Conservation (phyloP, 2,113 vertebrate species). For the Opisthocomus hoazin region DNA sequence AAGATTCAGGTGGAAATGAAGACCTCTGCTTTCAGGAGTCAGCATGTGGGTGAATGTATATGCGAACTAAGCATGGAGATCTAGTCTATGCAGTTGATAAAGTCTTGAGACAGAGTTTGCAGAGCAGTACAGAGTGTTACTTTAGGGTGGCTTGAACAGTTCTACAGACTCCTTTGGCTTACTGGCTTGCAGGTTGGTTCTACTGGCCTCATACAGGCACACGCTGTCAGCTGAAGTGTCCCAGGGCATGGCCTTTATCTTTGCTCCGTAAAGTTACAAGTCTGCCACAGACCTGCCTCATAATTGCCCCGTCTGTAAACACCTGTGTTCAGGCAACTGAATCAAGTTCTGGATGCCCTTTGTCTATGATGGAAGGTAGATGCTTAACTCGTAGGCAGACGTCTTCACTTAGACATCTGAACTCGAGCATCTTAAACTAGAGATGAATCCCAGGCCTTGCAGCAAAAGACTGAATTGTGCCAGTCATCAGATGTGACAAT, state of each 20-base stretch:
- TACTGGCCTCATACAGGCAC: background rate
- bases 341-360: background rate
- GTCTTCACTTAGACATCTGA: background rate
- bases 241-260: background rate
- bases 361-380: background rate
- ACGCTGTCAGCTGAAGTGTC: background rate
- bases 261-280: background rate
- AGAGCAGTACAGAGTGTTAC: background rate
- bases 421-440: background rate
- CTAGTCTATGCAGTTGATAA: background rate
- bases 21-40: background rate
- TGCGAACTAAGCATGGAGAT: background rate
- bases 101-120: background rate
- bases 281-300: background rate
- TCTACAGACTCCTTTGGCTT: background rate
- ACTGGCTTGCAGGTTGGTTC: background rate
- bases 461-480: background rate
- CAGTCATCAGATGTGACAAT: background rate
- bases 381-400: accelerated
- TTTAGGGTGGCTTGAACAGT: background rate
- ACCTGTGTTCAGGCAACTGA: background rate
- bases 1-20: background rate
- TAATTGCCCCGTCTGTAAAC: background rate
- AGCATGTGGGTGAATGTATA: background rate
- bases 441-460: background rate